Percentiles rank a stretch among this genome's conserved stretches.
Conservation (phyloP, 2,888 invertebrate species). For the Oscheius sp. region DNA sequence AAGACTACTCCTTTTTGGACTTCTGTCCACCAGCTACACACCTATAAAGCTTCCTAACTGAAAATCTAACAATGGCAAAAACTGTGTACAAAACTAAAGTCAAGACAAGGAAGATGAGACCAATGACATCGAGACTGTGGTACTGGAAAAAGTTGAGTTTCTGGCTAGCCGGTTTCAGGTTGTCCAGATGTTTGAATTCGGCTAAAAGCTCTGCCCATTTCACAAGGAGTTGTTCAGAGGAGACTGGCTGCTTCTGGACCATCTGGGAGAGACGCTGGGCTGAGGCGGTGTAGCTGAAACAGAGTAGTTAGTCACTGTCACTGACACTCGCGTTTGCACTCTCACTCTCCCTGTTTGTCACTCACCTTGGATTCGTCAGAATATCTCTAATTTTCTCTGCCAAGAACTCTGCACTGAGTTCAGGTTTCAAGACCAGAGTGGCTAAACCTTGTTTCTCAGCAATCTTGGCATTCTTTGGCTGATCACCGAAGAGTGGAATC, state of each 20-base stretch:
- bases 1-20: neutral
- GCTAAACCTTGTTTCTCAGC: slow-evolving; percentile 42
- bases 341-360: too few species aligned
- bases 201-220: slow-evolving; percentile 62
- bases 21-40: neutral
- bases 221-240: slow-evolving; percentile 55
- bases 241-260: slow-evolving; percentile 59
- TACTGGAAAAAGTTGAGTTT: slow-evolving; percentile 58
- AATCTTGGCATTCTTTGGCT: slow-evolving; percentile 43
- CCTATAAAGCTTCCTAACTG: neutral
- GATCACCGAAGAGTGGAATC: slow-evolving; percentile 44
- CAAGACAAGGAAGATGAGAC: slow-evolving; percentile 35
- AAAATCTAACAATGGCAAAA: slow-evolving; percentile 14
- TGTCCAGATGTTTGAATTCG: slow-evolving; percentile 57
- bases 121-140: slow-evolving; percentile 59
- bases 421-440: slow-evolving; percentile 29
- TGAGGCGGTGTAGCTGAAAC: slow-evolving; percentile 14
- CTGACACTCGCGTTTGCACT: too few species aligned
- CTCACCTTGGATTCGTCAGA: slow-evolving; percentile 35
- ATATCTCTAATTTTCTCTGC: slow-evolving; percentile 29
- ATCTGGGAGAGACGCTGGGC: slow-evolving; percentile 39
- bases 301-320: neutral
- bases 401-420: slow-evolving; percentile 28
- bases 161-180: slow-evolving; percentile 53
- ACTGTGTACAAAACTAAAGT: slow-evolving; percentile 32